These are phyloP conservation scores for Rallus limicola DNA, from an alignment of 2,113 vertebrate genomes.

Conservation along the genomic window DNA sequence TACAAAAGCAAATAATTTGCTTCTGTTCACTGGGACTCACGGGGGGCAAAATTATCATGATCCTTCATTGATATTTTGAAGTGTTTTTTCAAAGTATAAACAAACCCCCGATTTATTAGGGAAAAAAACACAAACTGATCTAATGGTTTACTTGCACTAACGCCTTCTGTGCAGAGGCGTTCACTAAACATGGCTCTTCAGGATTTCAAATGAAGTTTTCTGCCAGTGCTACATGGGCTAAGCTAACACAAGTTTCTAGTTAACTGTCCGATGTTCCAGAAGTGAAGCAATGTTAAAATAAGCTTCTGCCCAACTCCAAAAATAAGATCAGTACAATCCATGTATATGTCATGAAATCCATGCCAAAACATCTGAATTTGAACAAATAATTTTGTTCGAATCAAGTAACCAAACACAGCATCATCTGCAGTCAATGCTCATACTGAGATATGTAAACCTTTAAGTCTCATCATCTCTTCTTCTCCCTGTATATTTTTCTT, in stretches of 20 bases:
- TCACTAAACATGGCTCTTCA: accelerated
- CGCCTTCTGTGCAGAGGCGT: neutral
- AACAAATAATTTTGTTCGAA: neutral
- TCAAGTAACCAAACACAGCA: neutral
- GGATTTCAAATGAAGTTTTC: neutral
- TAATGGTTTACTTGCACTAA: neutral
- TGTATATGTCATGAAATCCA: neutral
- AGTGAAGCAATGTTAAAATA: neutral
- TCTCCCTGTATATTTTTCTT: neutral
- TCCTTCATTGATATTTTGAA: neutral
- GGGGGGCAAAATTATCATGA: neutral
- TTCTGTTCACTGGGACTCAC: neutral
- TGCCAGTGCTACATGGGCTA: neutral
- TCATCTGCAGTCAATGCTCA: neutral
- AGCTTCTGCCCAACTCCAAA: neutral
- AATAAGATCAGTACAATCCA: neutral
- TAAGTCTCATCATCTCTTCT: neutral
- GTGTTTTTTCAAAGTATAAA: neutral
- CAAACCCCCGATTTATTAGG: neutral
- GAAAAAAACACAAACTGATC: accelerated
- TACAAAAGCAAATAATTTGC: neutral
- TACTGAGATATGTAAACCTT: neutral
- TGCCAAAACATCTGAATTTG: neutral
- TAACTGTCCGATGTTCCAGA: neutral
- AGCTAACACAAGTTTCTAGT: neutral